A percentile compares a stretch with the other conserved stretches of the same genome.
Evolutionary conservation across 2,113 vertebrate genomes (phyloP).

Genomic region (Erinaceus europaeus): DNA sequence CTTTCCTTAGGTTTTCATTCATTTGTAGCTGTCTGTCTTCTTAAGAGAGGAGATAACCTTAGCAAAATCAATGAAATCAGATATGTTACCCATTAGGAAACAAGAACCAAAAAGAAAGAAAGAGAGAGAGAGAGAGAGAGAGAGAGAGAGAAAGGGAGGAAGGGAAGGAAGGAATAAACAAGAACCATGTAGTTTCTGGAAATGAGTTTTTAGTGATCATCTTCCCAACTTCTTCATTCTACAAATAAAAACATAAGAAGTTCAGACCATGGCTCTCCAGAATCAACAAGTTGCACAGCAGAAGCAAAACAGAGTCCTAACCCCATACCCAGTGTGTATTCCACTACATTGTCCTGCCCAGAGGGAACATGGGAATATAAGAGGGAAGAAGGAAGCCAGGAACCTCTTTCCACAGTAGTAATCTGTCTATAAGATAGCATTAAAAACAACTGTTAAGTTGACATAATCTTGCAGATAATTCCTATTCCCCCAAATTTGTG

Average conservation of each 20-base stretch:
- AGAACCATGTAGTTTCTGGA: background rate
- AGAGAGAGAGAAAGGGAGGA: too few relatives aligned
- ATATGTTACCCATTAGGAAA: background rate
- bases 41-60: background rate
- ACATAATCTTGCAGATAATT: conserved; percentile 4
- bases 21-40: background rate
- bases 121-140: too few relatives aligned
- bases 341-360: background rate
- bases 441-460: background rate
- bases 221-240: background rate
- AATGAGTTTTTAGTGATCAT: background rate
- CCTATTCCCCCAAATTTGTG: background rate
- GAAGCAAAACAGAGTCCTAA: background rate
- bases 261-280: background rate
- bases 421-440: background rate
- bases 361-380: background rate
- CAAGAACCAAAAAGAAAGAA: too few relatives aligned
- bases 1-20: background rate
- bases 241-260: background rate
- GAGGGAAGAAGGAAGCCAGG: background rate
- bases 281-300: background rate
- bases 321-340: background rate
- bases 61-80: background rate
- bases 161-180: too few relatives aligned
- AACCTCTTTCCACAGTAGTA: background rate